phyloP scores from a whole-genome alignment of 1,140 invertebrate genomes.

The Drosophila funebris region DNA sequence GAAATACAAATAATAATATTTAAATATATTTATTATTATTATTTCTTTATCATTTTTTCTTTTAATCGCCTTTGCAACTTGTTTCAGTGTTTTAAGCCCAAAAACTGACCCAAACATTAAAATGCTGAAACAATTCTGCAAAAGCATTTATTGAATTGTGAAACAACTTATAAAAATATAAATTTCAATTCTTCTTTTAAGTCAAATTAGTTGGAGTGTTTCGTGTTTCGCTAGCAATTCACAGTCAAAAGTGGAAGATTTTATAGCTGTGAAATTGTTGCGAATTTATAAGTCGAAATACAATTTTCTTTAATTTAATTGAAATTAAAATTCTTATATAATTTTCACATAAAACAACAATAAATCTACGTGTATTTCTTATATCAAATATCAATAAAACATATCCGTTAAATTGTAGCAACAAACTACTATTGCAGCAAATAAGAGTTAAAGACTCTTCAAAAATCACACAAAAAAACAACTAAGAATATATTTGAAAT shows the following conservation, averaged over 20 bases:
- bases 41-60: not conserved
- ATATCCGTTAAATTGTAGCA: constrained; percentile 49
- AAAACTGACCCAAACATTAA: constrained; percentile 79
- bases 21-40: not conserved
- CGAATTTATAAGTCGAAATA: no score
- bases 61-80: constrained; percentile 53
- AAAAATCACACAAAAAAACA: constrained; percentile 76
- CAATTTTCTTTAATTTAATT: no score
- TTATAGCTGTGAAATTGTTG: no score
- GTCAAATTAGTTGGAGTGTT: not conserved
- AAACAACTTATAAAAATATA: not conserved
- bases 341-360: not conserved
- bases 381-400: constrained; percentile 40
- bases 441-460: constrained; percentile 76
- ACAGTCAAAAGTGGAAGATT: no score
- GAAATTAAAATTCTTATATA: not conserved
- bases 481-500: constrained; percentile 20
- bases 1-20: constrained; percentile 22
- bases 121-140: constrained; percentile 74
- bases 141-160: constrained; percentile 13
- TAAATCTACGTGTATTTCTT: constrained; percentile 24
- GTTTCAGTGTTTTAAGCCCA: constrained; percentile 74
- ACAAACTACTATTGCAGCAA: constrained; percentile 55
- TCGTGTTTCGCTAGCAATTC: not conserved
- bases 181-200: not conserved